These are phyloP conservation scores for Tetrao urogallus DNA, from an alignment of 2,113 vertebrate genomes.

Conservation along the genomic window DNA sequence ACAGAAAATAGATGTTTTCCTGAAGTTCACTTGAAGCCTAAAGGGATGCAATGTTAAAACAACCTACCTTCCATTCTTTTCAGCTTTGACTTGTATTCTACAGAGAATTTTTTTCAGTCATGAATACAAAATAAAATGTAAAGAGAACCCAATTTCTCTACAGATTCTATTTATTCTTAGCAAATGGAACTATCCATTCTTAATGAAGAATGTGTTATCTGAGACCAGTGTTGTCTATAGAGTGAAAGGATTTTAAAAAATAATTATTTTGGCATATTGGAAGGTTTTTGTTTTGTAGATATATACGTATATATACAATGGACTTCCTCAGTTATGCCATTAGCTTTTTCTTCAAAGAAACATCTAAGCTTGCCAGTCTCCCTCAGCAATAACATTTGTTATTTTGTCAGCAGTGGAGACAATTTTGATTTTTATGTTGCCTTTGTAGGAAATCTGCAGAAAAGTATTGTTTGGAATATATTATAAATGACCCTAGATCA, in stretches of 20 bases:
- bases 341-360: background rate
- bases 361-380: rapidly evolving
- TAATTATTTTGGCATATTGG: background rate
- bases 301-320: background rate
- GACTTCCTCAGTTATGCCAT: background rate
- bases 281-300: background rate
- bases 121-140: background rate
- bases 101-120: background rate
- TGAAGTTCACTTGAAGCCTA: slow-evolving; percentile 34
- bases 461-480: background rate
- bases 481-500: background rate
- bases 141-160: background rate
- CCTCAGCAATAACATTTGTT: background rate
- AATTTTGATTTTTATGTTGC: background rate
- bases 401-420: background rate
- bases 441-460: background rate
- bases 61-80: background rate
- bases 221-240: background rate
- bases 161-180: background rate
- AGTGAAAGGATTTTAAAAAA: background rate
- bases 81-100: background rate
- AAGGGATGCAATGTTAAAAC: slow-evolving; percentile 17
- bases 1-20: slow-evolving; percentile 14
- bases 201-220: background rate
- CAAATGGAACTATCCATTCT: background rate